Evolutionary conservation across 2,113 vertebrate species (phyloP).

Genomic region (Myocastor coypus): DNA sequence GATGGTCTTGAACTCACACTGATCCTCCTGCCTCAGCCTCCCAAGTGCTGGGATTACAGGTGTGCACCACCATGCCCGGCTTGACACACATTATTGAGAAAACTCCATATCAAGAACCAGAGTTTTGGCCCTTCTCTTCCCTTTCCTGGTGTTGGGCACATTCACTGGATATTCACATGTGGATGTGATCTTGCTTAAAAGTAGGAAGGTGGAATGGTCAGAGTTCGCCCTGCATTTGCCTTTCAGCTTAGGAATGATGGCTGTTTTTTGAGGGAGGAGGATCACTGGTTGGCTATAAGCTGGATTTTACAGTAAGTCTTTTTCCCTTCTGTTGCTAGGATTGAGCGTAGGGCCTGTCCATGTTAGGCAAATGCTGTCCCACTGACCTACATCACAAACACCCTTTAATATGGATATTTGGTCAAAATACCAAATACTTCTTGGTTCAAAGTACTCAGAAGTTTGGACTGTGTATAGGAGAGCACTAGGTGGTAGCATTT

Average conservation of each 20-base stretch:
- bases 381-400: background rate
- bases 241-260: background rate
- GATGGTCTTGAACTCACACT: too few species aligned
- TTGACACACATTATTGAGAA: background rate
- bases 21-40: too few species aligned
- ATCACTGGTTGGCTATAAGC: background rate
- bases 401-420: background rate
- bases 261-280: background rate
- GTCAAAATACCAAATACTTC: background rate
- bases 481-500: background rate
- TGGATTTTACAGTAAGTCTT: background rate
- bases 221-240: background rate
- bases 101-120: background rate
- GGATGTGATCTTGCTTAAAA: background rate
- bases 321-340: background rate
- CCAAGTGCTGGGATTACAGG: too few species aligned
- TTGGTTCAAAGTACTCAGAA: slow-evolving; percentile 21
- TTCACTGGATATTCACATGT: background rate
- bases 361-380: background rate
- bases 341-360: background rate
- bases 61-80: too few species aligned
- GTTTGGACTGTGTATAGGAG: background rate
- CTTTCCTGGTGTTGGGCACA: background rate
- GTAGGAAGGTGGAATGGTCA: background rate
- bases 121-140: background rate